These are phyloP conservation scores for Plagodis pulveraria DNA, from an alignment of 2,888 invertebrate species.

Conservation along the genomic window DNA sequence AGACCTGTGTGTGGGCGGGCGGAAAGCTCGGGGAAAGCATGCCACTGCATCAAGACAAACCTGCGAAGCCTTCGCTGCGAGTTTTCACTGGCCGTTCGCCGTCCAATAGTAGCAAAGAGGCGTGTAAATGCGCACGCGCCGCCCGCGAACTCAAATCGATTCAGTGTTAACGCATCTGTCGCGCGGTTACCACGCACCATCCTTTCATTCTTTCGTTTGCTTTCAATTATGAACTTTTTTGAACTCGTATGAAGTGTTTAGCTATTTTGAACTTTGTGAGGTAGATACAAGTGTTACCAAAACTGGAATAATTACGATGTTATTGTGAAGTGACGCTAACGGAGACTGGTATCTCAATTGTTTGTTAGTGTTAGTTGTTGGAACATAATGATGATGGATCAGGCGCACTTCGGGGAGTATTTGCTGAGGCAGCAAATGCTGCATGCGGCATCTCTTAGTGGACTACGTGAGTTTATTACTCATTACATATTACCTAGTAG, in stretches of 20 bases:
- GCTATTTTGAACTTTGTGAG: constrained; percentile 40
- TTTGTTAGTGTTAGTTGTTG: constrained; percentile 45
- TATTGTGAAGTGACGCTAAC: constrained; percentile 68
- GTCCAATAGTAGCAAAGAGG: constrained; percentile 65
- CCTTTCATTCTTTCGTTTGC: constrained; percentile 49
- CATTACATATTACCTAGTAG: not conserved
- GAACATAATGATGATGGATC: constrained; percentile 79
- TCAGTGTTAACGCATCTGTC: constrained; percentile 79
- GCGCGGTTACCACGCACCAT: constrained; percentile 61
- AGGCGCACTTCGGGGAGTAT: constrained; percentile 79
- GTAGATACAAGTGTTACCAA: constrained; percentile 39
- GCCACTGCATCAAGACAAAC: constrained; percentile 24
- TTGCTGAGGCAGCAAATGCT: constrained; percentile 81
- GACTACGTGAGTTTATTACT: constrained; percentile 66
- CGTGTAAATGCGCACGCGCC: constrained; percentile 77
- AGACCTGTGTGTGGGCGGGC: constrained; percentile 65
- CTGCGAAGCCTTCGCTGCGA: constrained; percentile 60
- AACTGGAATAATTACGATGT: constrained; percentile 53
- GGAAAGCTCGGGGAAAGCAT: constrained; percentile 68
- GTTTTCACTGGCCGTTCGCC: constrained; percentile 60
- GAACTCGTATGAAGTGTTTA: constrained; percentile 50
- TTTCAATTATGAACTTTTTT: constrained; percentile 71
- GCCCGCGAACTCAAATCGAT: constrained; percentile 56
- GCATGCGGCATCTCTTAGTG: constrained; percentile 76
- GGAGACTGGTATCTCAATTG: constrained; percentile 49